Evolutionary conservation across 2,888 invertebrate species (phyloP), one percentile per base, ranked within the genome.

Genomic region (Seira ritae): DNA sequence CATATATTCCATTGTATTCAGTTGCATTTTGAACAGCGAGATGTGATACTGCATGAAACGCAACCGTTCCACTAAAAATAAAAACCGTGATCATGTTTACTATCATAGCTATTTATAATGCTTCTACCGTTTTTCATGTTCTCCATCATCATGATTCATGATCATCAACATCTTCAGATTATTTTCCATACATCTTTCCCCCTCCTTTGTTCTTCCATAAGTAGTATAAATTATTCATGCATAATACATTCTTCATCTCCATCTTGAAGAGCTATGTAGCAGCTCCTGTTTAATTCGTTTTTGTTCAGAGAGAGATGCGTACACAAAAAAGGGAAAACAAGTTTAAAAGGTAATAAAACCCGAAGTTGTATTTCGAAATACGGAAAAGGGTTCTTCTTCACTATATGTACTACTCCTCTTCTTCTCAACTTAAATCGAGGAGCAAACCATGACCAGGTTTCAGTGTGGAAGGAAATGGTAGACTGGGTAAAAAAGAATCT

Each of bases 161-260:
- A 23, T 79, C 46, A 67, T 22, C 66, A 20, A n/a, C n/a, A n/a
- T n/a, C n/a, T n/a, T n/a, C n/a, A n/a, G n/a, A n/a, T n/a, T n/a
- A n/a, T n/a, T n/a, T n/a, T n/a, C n/a, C n/a, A n/a, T n/a, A n/a
- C n/a, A n/a, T n/a, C n/a, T n/a, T n/a, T n/a, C n/a, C n/a, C n/a
- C n/a, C n/a, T n/a, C n/a, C n/a, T n/a, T n/a, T n/a, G n/a, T n/a
- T n/a, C n/a, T n/a, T n/a, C n/a, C n/a, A n/a, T n/a, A n/a, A n/a
- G n/a, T 55, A 66, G 22, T 66, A 72, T 79, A 79, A 79, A 79
- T 79, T 79, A 80, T 80, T 80, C 80, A 80, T 80, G 80, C 73
- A 80, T 73, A 73, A 73, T 79, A 79, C n/a, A 31, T 60, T 67
- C 17, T 42, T 73, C 22, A 42, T 68, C 68, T 73, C 65, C 22